Evolutionary conservation across 1,140 invertebrate genomes (phyloP).

Genomic region (Cephus cinctus): DNA sequence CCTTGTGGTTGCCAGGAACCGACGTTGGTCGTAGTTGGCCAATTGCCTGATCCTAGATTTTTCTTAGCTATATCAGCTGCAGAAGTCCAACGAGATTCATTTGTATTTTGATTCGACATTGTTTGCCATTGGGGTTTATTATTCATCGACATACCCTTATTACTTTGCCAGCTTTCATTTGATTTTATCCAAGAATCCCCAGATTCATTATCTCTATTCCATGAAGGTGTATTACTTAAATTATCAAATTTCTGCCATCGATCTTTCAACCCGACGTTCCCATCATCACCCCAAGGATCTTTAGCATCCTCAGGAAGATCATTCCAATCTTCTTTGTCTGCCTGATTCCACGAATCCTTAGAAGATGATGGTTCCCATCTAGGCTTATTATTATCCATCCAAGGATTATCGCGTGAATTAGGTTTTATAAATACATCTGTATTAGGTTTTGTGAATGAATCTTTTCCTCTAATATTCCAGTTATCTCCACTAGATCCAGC

Average conservation of each 20-base stretch:
- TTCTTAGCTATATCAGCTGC: slow-evolving; percentile 20
- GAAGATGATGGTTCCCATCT: slow-evolving; percentile 27
- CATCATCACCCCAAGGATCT: slow-evolving; percentile 53
- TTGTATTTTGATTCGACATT: slow-evolving; percentile 13
- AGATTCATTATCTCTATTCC: not conserved
- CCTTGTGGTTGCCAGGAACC: slow-evolving; percentile 25
- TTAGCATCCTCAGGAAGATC: slow-evolving; percentile 52
- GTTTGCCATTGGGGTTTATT: slow-evolving; percentile 23
- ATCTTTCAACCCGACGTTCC: slow-evolving; percentile 20
- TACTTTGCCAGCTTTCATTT: slow-evolving; percentile 30
- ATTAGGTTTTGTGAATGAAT: slow-evolving; percentile 19
- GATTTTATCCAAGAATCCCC: slow-evolving; percentile 19
- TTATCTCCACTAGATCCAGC: slow-evolving; percentile 18
- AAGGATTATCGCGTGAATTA: slow-evolving; percentile 20
- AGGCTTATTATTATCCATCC: slow-evolving; percentile 18
- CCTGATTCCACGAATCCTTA: slow-evolving; percentile 20
- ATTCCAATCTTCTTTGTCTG: slow-evolving; percentile 44
- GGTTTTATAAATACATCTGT: too few species aligned
- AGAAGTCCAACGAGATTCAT: slow-evolving; percentile 25
- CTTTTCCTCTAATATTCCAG: slow-evolving; percentile 38
- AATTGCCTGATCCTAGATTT: slow-evolving; percentile 11
- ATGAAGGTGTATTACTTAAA: not conserved
- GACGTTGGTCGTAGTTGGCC: slow-evolving; percentile 20
- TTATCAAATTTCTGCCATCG: slow-evolving; percentile 19
- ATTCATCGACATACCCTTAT: slow-evolving; percentile 14